Evolutionary conservation across 2,888 invertebrate species (phyloP).

Genomic region (Hemicrepidius hirtus): DNA sequence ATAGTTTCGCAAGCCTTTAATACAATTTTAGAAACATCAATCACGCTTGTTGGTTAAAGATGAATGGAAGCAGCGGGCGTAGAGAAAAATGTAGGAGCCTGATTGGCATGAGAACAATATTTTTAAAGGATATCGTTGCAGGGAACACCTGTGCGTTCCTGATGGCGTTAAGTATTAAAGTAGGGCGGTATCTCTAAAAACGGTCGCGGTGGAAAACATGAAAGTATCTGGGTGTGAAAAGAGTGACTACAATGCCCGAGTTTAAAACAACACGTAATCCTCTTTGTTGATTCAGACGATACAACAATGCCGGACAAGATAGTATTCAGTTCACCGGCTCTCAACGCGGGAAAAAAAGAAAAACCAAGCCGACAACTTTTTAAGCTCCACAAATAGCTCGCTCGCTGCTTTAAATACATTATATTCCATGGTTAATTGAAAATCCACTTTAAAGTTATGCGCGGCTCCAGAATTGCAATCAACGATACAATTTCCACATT

Average conservation of each 20-base stretch:
- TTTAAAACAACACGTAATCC: conserved; percentile 58
- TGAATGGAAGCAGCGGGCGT: conserved; percentile 47
- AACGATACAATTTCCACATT: conserved; percentile 73
- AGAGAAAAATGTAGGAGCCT: conserved; percentile 43
- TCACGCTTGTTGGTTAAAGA: conserved; percentile 54
- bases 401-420: conserved; percentile 68
- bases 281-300: conserved; percentile 58
- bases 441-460: conserved; percentile 71
- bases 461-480: conserved; percentile 69
- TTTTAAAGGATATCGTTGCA: conserved; percentile 40
- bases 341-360: conserved; percentile 50
- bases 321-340: conserved; percentile 60
- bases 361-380: conserved; percentile 50
- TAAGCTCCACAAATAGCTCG: conserved; percentile 54
- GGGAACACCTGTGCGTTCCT: conserved; percentile 56
- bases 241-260: conserved; percentile 55
- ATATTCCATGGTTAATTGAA: conserved; percentile 72
- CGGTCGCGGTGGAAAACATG: conserved; percentile 49
- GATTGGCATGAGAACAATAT: conserved; percentile 51
- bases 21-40: conserved; percentile 56
- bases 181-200: conserved; percentile 40
- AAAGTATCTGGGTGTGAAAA: conserved; percentile 55
- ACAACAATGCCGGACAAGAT: conserved; percentile 61
- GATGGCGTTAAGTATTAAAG: conserved; percentile 52
- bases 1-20: conserved; percentile 49